phyloP scores from a whole-genome alignment of 2,888 invertebrate genomes.

The Tipula confusa region DNA sequence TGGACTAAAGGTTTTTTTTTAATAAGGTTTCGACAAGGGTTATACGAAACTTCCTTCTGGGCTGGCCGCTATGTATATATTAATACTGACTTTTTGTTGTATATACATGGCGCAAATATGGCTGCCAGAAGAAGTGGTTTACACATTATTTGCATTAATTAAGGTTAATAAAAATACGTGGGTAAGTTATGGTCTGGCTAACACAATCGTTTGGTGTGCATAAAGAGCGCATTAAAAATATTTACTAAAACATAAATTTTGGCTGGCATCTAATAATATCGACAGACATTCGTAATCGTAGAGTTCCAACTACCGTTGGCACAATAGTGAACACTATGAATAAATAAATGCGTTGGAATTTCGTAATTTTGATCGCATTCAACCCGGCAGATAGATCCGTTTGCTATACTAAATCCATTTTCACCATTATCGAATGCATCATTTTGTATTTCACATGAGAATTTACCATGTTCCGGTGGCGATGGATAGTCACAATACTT shows the following conservation, averaged over 20 bases:
- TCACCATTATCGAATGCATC: conserved; percentile 33
- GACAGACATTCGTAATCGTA: conserved; percentile 33
- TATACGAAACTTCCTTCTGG: background rate
- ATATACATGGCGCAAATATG: background rate
- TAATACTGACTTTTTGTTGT: background rate
- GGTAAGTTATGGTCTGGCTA: background rate
- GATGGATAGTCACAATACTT: conserved; percentile 35
- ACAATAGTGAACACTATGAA: conserved; percentile 35
- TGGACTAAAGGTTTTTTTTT: background rate
- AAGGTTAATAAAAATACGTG: background rate
- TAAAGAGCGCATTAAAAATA: background rate
- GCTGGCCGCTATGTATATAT: background rate
- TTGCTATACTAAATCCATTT: conserved; percentile 35
- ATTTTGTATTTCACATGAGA: conserved; percentile 36
- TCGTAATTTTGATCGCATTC: conserved; percentile 36
- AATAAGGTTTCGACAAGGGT: background rate
- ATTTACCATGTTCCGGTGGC: conserved; percentile 37
- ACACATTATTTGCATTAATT: background rate
- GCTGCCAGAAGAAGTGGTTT: background rate
- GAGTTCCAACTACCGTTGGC: conserved; percentile 37
- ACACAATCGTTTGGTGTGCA: background rate
- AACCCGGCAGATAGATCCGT: conserved; percentile 37
- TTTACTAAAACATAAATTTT: background rate
- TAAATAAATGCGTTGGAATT: conserved; percentile 35
- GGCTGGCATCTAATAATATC: conserved; percentile 3